A percentile compares a stretch with the other conserved stretches of the same genome.
phyloP scores from a whole-genome alignment of 1,140 invertebrate species.

The Hyposmocoma kahamanoa region DNA sequence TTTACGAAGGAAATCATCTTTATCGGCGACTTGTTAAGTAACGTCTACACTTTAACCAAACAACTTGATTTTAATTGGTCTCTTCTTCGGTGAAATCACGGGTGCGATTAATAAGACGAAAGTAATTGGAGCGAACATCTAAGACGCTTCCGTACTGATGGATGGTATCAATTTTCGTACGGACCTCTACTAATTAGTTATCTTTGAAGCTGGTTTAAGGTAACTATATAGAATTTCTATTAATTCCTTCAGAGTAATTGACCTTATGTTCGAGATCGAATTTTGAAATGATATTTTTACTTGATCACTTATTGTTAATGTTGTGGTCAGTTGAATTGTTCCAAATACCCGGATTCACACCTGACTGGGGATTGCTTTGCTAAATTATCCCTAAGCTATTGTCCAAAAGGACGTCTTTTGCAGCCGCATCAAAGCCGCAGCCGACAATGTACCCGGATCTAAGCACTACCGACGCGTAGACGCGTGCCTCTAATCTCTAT shows the following conservation, averaged over 20 bases:
- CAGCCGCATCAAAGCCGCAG: conserved; percentile 61
- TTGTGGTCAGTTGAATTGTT: conserved; percentile 25
- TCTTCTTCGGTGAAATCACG: conserved; percentile 38
- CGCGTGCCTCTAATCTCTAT: conserved; percentile 69
- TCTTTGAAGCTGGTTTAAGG: not conserved
- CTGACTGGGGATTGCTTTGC: conserved; percentile 30
- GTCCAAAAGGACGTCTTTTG: conserved; percentile 49
- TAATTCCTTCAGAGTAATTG: no score
- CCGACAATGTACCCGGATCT: conserved; percentile 54
- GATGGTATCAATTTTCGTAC: conserved; percentile 29
- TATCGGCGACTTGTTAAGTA: conserved; percentile 49
- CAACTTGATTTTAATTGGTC: conserved; percentile 44
- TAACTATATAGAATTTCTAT: not conserved
- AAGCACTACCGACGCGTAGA: conserved; percentile 31
- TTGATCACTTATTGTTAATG: conserved; percentile 17
- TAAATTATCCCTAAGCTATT: conserved; percentile 38
- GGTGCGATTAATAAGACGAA: conserved; percentile 47
- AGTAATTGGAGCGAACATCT: conserved; percentile 36
- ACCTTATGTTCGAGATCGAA: no score
- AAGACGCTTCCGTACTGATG: conserved; percentile 20
- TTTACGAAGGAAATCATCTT: conserved; percentile 38
- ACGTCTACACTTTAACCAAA: conserved; percentile 51
- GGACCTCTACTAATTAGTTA: conserved; percentile 25
- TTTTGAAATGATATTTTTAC: no score
- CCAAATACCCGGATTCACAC: conserved; percentile 41